Base-by-base conservation (phyloP, 2,113 vertebrate genomes). In the Hippocampus abdominalis region DNA sequence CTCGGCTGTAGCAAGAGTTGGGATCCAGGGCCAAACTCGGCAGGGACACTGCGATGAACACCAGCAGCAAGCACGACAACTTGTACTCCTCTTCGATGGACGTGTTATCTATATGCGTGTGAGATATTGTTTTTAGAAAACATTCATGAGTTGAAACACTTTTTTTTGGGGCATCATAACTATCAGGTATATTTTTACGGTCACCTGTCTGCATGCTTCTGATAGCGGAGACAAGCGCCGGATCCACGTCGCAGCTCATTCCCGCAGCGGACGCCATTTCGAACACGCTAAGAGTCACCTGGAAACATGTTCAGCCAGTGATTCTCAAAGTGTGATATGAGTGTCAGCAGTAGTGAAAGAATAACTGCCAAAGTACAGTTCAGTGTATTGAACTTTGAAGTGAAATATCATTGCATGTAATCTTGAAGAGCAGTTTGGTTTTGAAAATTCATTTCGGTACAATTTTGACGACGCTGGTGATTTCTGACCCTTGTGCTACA, bases 71-170 rank as follows among this genome's bases (percentile, higher is more conserved):
- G 42, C 93, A 94, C 64, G 93, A 90, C 72, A 94, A 82, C 79
- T 95, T 97, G 87, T 95, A 95, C 51, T 98, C 96, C 68, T 98
- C 95, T 66, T 98, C 96, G 0, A 85, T 56, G 27, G 95, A 94
- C 0, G 84, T 83, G 81, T 86, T 91, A 1, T 97, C 97, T 97
- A 88, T 18, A 51, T 10, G 18, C 18, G 20, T 6, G 1, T 49
- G 3, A 3, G 7, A 4, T 36, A 15, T 46, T 46, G 15, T 10
- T 12, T 54, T 54, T 54, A 29, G 1, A 21, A 49, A 40, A 39
- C 8, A 62, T 54, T 54, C 51, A 10, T 23, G 12, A 42, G 61
- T 25, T 25, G 5, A 32, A 36, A 40, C 20, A 4, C 25, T 25
- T 23, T n/a, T 36, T 36, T 36, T 5, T 42, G n/a, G 0, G 25